Evolutionary conservation across 2,888 invertebrate species (phyloP), one percentile per base, ranked within the genome.

Genomic region (Odiellus spinosus): DNA sequence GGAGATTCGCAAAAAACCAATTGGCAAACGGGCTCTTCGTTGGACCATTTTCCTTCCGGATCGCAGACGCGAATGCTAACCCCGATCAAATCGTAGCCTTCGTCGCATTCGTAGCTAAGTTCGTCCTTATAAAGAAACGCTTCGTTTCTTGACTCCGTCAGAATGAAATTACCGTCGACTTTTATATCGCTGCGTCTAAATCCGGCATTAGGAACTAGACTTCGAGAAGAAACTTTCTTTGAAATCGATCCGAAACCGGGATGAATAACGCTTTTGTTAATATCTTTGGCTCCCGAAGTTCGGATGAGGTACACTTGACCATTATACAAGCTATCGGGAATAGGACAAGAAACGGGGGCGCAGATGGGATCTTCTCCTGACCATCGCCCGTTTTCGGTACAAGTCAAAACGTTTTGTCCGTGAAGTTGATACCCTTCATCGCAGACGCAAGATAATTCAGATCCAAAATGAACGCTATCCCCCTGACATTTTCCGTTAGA

Each of bases 11-110:
- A 45, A 4, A n/a, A 8, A 12, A 45, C 15, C 15, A 10, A 14
- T 2, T n/a, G 15, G 47, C 66, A 65, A 15, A 26, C 21, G n/a
- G 52, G 52, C 43, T 52, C 52, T 18, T 52, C 49, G 10, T 46
- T 43, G 36, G 44, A 49, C 56, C 56, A 57, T 3, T 26, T 45
- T 11, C 53, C 53, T 15, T 51, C 45, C 17, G 47, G 36, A 42
- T 35, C 42, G 47, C 57, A 57, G 3, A 45, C 14, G 21, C 47
- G 44, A 12, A 49, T 44, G 6, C 46, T 33, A 32, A 48, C 50
- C 11, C 56, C 56, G 14, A 49, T 42, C 34, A 56, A 41, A 19
- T 49, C 47, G 38, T 51, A 51, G 12, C 51, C 51, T n/a, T 47
- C 46, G 21, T 41, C 34, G 15, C 50, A 49, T 42, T 51, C 47